A percentile compares a stretch with the other conserved stretches of the same genome.
phyloP scores from a whole-genome alignment of 1,140 invertebrate species.

The Tribolium castaneum region DNA sequence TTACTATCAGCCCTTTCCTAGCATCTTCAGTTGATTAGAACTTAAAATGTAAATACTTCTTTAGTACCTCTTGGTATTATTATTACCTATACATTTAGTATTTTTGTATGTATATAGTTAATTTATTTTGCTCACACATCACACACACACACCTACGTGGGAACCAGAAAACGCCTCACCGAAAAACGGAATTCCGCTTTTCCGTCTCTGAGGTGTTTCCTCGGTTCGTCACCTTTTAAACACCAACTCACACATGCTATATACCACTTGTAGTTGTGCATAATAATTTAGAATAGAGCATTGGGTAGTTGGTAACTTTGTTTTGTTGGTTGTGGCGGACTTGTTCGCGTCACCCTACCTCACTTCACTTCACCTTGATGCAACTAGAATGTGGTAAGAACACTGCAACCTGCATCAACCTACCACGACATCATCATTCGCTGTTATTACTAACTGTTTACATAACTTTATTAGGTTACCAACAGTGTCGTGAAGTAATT shows the following conservation, averaged over 20 bases:
- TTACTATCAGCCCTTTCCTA: constrained; percentile 1
- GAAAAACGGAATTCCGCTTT: too few species aligned
- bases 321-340: constrained; percentile 65
- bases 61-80: not conserved
- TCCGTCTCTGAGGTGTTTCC: not conserved
- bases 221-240: not conserved
- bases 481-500: not conserved
- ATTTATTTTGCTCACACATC: constrained; percentile 26
- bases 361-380: constrained; percentile 64
- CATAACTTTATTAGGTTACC: constrained; percentile 5
- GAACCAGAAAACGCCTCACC: not conserved
- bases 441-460: constrained; percentile 31
- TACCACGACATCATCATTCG: constrained; percentile 45
- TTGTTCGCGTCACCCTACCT: constrained; percentile 63
- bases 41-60: constrained; percentile 17
- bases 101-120: constrained; percentile 19
- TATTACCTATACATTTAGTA: constrained; percentile 10
- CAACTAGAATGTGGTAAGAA: constrained; percentile 65
- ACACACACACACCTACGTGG: constrained; percentile 13
- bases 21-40: constrained; percentile 15
- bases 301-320: constrained; percentile 65
- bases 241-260: constrained; percentile 23
- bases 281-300: constrained; percentile 61
- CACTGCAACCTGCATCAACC: constrained; percentile 59
- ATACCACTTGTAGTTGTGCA: constrained; percentile 58